phyloP scores from a whole-genome alignment of 2,888 invertebrate species.

The Uropetala carovei region DNA sequence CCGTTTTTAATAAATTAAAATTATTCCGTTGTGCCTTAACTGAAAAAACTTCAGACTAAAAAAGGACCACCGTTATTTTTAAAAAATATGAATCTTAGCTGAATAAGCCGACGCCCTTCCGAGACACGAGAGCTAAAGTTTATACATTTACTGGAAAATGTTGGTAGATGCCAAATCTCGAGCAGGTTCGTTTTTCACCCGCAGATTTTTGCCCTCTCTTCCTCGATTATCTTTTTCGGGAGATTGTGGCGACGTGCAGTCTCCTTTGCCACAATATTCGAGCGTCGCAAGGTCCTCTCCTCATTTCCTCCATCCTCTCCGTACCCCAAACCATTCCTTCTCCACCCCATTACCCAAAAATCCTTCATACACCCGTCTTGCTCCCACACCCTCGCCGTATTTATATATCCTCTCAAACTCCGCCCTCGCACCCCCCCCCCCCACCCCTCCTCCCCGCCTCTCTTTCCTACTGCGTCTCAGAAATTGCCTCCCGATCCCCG shows the following conservation, averaged over 20 bases:
- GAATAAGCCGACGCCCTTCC: background rate
- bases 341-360: background rate
- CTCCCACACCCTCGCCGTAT: background rate
- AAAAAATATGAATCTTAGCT: background rate
- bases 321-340: background rate
- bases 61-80: background rate
- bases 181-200: slow-evolving; percentile 28
- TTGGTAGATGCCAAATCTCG: slow-evolving; percentile 21
- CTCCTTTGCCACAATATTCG: background rate
- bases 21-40: background rate
- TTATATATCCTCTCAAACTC: background rate
- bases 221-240: slow-evolving; percentile 4
- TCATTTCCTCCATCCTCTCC: background rate
- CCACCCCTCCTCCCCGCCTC: background rate
- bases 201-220: background rate
- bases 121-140: background rate
- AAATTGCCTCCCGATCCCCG: slow-evolving; percentile 22
- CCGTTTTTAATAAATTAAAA: background rate
- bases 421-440: background rate
- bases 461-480: background rate
- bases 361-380: slow-evolving; percentile 11
- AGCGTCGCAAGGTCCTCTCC: background rate
- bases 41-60: background rate
- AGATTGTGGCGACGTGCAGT: background rate
- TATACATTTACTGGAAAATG: slow-evolving; percentile 34